phyloP scores from a whole-genome alignment of 2,888 invertebrate species.

The Barypeithes pellucidus region DNA sequence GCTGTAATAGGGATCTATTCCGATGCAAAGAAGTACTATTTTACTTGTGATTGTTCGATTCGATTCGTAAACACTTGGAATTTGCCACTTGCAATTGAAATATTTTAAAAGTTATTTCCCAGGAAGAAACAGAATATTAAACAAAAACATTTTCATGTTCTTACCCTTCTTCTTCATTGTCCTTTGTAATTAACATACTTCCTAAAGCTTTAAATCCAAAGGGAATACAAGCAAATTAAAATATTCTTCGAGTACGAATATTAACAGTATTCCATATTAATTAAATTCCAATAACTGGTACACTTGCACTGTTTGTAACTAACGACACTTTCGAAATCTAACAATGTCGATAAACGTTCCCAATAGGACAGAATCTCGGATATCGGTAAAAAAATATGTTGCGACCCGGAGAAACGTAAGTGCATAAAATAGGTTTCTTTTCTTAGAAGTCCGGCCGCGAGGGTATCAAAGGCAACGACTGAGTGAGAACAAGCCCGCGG shows the following conservation, averaged over 20 bases:
- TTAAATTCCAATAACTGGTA: not conserved
- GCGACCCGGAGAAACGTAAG: slow-evolving; percentile 12
- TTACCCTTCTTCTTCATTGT: slow-evolving; percentile 50
- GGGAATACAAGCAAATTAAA: not conserved
- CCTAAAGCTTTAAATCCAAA: not conserved
- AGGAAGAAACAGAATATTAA: not conserved
- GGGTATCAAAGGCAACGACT: slow-evolving; percentile 24
- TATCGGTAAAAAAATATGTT: slow-evolving; percentile 1
- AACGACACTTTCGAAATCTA: slow-evolving; percentile 12
- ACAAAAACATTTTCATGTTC: not conserved
- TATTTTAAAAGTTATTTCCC: not conserved
- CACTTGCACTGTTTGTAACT: not conserved
- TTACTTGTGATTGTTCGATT: too few relatives aligned
- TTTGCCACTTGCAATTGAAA: too few relatives aligned
- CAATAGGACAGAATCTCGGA: not conserved
- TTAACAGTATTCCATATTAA: slow-evolving; percentile 11
- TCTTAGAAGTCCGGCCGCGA: slow-evolving; percentile 16
- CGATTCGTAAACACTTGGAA: too few relatives aligned
- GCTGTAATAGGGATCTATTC: too few relatives aligned
- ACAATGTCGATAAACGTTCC: not conserved
- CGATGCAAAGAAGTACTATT: too few relatives aligned
- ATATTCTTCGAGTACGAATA: not conserved
- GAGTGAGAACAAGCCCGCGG: slow-evolving; percentile 35
- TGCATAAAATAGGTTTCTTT: slow-evolving; percentile 17
- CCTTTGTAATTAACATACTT: slow-evolving; percentile 44